Conservation (phyloP, 2,113 vertebrate genomes). For the Calidris pugnax region DNA sequence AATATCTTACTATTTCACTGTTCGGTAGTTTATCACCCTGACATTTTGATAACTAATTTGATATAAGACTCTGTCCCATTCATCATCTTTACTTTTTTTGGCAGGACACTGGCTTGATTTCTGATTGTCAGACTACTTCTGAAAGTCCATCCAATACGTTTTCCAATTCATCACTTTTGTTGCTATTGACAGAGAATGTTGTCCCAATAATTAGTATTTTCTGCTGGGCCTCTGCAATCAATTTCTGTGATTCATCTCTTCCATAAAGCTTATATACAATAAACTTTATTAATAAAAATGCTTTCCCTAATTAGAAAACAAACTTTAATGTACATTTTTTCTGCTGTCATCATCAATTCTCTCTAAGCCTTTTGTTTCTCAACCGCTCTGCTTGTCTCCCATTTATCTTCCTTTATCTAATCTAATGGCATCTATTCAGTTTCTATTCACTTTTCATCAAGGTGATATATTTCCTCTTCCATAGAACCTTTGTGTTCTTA, state of each 20-base stretch:
- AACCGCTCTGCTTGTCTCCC: background rate
- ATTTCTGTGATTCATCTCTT: slow-evolving; percentile 26
- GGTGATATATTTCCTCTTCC: slow-evolving; percentile 11
- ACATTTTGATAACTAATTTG: slow-evolving; percentile 13
- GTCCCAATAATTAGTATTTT: slow-evolving; percentile 17
- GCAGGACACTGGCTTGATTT: background rate
- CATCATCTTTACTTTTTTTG: background rate
- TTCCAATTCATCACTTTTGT: background rate
- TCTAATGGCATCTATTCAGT: slow-evolving; percentile 22
- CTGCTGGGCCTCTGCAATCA: background rate
- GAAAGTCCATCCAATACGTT: slow-evolving; percentile 3
- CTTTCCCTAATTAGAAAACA: slow-evolving; percentile 38
- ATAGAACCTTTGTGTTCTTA: background rate
- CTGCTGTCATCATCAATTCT: slow-evolving; percentile 27
- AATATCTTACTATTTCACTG: background rate
- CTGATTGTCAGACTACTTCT: background rate
- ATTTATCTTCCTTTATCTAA: slow-evolving; percentile 54
- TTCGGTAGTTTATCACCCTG: background rate
- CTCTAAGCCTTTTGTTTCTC: slow-evolving; percentile 17
- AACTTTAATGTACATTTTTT: background rate
- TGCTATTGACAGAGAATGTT: slow-evolving; percentile 6
- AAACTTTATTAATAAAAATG: slow-evolving; percentile 22
- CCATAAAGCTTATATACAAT: slow-evolving; percentile 1
- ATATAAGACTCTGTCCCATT: background rate
- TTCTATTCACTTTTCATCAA: slow-evolving; percentile 24